Base-by-base conservation (phyloP, 1,140 invertebrate genomes). In the Drosophila ironensis region DNA sequence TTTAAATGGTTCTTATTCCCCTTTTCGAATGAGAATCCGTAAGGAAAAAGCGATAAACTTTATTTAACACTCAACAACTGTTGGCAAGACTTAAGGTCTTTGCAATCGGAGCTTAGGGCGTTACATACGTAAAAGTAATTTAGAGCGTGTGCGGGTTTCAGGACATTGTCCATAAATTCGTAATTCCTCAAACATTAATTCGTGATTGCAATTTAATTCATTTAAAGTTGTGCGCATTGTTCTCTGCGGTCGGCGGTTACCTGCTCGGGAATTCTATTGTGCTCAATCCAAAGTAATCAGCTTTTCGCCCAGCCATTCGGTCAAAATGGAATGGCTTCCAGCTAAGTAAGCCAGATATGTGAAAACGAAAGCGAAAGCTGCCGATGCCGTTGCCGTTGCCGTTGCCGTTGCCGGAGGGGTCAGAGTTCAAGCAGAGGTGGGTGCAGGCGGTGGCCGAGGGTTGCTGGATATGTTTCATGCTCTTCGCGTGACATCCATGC, bases 381-480 rank as follows among this genome's bases (percentile, higher is more conserved):
- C 4, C 25, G 7, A 1, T 1, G 25, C 7, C n/a, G n/a, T n/a
- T n/a, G n/a, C n/a, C n/a, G n/a, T n/a, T n/a, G 25, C 7, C 14
- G n/a, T 7, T 16, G 6, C 4, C 17, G 7, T 3, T 9, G 37
- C 2, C 2, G 12, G 22, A 2, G 9, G 9, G 9, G 46, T 4
- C 17, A 12, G 35, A 33, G 47, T 35, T 28, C 44, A 47, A n/a
- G 48, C 46, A 47, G 46, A 46, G n/a, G n/a, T n/a, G n/a, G n/a
- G n/a, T n/a, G n/a, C n/a, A n/a, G n/a, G n/a, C n/a, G n/a, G n/a
- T n/a, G n/a, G n/a, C n/a, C n/a, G n/a, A n/a, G n/a, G n/a, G n/a
- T n/a, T 35, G 44, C 14, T 40, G 7, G 24, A 60, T 54, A 74
- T 68, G 69, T 48, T 72, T 53, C 56, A 72, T 70, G 70, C 50